A percentile compares a stretch with the other conserved stretches of the same genome.
Evolutionary conservation across 2,888 invertebrate species (phyloP).

Genomic region (Pyrrhosoma nymphula): DNA sequence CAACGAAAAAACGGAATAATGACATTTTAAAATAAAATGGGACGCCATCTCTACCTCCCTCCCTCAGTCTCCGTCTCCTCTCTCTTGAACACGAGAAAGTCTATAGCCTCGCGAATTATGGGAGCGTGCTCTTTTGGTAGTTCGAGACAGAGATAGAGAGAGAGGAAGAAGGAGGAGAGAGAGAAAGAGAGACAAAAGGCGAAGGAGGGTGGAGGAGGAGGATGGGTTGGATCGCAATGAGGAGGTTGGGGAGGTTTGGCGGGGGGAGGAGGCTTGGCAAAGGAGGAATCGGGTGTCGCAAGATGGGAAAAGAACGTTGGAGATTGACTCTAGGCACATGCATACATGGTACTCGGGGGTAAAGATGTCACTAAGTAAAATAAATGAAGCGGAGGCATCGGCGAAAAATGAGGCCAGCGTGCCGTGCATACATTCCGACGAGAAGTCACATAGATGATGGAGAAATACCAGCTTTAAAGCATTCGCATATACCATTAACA

Average conservation of each 20-base stretch:
- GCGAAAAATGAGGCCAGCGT: too few species aligned
- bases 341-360: too few species aligned
- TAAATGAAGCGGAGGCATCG: too few species aligned
- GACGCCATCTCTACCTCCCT: not conserved
- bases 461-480: too few species aligned
- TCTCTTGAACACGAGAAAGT: not conserved
- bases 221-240: not conserved
- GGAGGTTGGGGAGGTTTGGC: too few species aligned
- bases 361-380: too few species aligned
- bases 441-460: too few species aligned
- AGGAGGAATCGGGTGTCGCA: too few species aligned
- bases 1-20: not conserved
- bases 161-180: too few species aligned
- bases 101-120: constrained; percentile 23
- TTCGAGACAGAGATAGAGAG: not conserved
- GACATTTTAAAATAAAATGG: constrained; percentile 25
- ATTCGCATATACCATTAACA: too few species aligned
- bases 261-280: too few species aligned
- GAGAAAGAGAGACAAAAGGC: not conserved
- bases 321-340: not conserved
- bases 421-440: too few species aligned
- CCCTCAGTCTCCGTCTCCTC: not conserved
- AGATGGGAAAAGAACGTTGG: not conserved
- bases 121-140: constrained; percentile 7
- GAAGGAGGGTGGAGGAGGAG: not conserved